Conservation (phyloP, 1,140 invertebrate species). For the Xylocopa sonorina region DNA sequence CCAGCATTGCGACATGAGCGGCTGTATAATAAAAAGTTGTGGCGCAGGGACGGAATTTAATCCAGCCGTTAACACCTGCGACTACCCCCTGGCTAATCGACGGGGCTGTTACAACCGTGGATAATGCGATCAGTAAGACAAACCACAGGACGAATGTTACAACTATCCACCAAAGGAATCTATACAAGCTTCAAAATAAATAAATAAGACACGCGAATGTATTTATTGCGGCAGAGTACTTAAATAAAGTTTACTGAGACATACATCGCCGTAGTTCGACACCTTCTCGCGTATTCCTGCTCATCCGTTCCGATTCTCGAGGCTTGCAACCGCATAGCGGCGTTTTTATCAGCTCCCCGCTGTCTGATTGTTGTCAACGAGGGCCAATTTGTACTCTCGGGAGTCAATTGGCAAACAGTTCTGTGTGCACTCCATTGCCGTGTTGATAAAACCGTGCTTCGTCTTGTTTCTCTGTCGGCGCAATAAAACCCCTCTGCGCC, state of each 20-base stretch:
- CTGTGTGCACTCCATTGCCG: constrained; percentile 54
- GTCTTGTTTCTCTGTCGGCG: background rate
- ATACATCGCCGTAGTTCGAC: no score
- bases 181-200: no score
- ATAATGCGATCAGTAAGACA: background rate
- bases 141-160: background rate
- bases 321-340: background rate
- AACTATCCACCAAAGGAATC: background rate
- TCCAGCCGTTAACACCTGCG: constrained; percentile 72
- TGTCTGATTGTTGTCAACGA: constrained; percentile 50
- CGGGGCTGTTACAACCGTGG: constrained; percentile 48
- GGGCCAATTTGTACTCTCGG: constrained; percentile 45
- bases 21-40: constrained; percentile 74
- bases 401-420: constrained; percentile 65
- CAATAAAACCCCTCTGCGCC: background rate
- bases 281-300: no score
- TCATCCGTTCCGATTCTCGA: no score
- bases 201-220: background rate
- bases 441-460: constrained; percentile 5
- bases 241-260: constrained; percentile 22
- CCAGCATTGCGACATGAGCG: constrained; percentile 77
- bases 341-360: constrained; percentile 30
- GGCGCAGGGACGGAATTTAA: constrained; percentile 79
- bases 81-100: constrained; percentile 70
- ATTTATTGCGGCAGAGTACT: background rate